Conservation (phyloP, 2,113 vertebrate species). For the Clupea harengus region DNA sequence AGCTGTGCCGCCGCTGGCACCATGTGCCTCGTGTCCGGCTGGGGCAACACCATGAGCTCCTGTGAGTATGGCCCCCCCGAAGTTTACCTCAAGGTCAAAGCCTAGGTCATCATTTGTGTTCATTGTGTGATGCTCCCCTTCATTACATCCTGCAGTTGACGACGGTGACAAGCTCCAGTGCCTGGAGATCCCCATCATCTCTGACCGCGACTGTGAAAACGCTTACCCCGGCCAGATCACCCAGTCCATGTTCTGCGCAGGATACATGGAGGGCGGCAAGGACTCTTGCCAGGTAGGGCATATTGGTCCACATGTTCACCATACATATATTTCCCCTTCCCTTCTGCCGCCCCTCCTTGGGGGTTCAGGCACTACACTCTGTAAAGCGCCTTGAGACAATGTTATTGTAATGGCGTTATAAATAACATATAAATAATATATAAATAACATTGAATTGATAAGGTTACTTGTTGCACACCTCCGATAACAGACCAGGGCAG, state of each 20-base stretch:
- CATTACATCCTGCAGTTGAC: slow-evolving; percentile 28
- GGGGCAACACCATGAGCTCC: slow-evolving; percentile 72
- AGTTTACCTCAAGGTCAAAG: neutral
- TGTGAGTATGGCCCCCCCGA: slow-evolving; percentile 37
- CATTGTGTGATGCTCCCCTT: neutral
- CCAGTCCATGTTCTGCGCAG: slow-evolving; percentile 74
- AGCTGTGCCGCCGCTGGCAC: slow-evolving; percentile 61
- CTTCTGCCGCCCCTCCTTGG: no score
- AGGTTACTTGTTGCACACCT: no score
- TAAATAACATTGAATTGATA: no score
- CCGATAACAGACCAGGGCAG: no score
- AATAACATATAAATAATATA: no score
- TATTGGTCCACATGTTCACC: neutral
- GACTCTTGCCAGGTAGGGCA: slow-evolving; percentile 74
- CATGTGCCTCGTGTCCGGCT: slow-evolving; percentile 71
- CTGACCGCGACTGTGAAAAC: slow-evolving; percentile 58
- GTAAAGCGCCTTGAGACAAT: no score
- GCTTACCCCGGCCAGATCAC: slow-evolving; percentile 73
- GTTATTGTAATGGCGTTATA: no score
- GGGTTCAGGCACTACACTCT: no score
- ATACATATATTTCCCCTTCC: no score
- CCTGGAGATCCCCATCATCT: slow-evolving; percentile 67
- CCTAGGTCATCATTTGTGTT: no score
- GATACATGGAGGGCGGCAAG: slow-evolving; percentile 75
- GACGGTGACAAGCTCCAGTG: slow-evolving; percentile 64